Evolutionary conservation across 2,113 vertebrate genomes (phyloP), one percentile per base, ranked within the genome.

Genomic region (Aythya baeri): DNA sequence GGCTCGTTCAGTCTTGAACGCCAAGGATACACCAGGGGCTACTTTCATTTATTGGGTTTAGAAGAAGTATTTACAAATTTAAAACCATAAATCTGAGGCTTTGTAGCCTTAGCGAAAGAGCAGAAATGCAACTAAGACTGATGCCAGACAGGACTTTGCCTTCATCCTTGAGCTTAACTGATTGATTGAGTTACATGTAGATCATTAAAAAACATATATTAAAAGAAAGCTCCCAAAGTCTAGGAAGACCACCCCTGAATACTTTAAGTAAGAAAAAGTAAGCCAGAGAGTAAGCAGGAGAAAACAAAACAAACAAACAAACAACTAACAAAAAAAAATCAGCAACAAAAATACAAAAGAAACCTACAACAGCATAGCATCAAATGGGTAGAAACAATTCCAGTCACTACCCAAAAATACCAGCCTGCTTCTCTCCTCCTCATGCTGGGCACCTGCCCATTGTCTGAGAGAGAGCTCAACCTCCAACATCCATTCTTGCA

Each of bases 41-140:
- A 26, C 67, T 89, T 92, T 86, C 81, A 89, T 92, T 93, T 91
- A 94, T 65, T 72, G 46, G 81, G 61, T 95, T 95, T 94, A 94
- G 75, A 71, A 83, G 88, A 65, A 78, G 66, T 86, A 93, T 96
- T 95, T 97, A 92, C 91, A 59, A 92, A 95, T 65, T 52, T 72
- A 88, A 94, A 90, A 32, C 66, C 0, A 0, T 74, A 86, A 90
- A 91, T 86, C 90, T 75, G 67, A 83, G 90, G 82, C 92, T 97
- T 94, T 94, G 82, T 61, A 89, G 76, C n/a, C 43, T 79, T 65
- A 86, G 61, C 72, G 71, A 46, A 93, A 82, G 55, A 93, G 85
- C 49, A 85, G 75, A 61, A 91, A 76, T 36, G 63, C 50, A 95
- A 79, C 50, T 83, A 36, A 82, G 50, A 38, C 55, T 71, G 63